Conservation (phyloP, 2,888 invertebrate species). For the Gerris lacustris region DNA sequence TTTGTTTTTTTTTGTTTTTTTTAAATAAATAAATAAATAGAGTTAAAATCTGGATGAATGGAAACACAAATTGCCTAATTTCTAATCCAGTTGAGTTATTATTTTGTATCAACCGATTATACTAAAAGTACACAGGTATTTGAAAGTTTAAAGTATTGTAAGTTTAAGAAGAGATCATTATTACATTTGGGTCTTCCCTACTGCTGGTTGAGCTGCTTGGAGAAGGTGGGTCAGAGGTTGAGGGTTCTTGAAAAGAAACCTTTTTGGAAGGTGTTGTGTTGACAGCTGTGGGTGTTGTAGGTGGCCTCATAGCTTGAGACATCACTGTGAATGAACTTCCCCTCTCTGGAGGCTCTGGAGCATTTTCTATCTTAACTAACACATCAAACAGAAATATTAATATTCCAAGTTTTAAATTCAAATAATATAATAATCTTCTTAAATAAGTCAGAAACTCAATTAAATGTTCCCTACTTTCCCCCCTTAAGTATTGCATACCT, state of each 20-base stretch:
- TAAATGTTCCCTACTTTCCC: too few relatives aligned
- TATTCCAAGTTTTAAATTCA: background rate
- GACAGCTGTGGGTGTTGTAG: conserved; percentile 21
- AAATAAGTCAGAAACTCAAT: too few relatives aligned
- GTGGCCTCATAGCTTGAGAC: conserved; percentile 34
- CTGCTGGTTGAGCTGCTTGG: conserved; percentile 41
- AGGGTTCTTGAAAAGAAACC: conserved; percentile 60
- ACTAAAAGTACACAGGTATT: too few relatives aligned
- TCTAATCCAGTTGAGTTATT: too few relatives aligned
- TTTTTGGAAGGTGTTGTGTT: conserved; percentile 42
- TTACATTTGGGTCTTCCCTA: conserved; percentile 71
- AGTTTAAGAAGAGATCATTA: too few relatives aligned
- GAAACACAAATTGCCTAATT: too few relatives aligned
- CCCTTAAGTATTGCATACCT: too few relatives aligned
- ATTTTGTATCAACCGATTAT: too few relatives aligned
- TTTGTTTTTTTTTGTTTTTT: too few relatives aligned
- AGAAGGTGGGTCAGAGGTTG: conserved; percentile 37
- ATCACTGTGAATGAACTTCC: conserved; percentile 79
- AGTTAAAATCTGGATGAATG: too few relatives aligned
- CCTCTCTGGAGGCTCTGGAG: conserved; percentile 69
- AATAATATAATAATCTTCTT: background rate
- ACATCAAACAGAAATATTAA: background rate
- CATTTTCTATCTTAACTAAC: conserved; percentile 23
- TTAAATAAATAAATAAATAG: too few relatives aligned
- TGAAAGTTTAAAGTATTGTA: too few relatives aligned